These are phyloP conservation scores for Phortica okadai DNA, from an alignment of 2,888 invertebrate species.

Conservation along the genomic window DNA sequence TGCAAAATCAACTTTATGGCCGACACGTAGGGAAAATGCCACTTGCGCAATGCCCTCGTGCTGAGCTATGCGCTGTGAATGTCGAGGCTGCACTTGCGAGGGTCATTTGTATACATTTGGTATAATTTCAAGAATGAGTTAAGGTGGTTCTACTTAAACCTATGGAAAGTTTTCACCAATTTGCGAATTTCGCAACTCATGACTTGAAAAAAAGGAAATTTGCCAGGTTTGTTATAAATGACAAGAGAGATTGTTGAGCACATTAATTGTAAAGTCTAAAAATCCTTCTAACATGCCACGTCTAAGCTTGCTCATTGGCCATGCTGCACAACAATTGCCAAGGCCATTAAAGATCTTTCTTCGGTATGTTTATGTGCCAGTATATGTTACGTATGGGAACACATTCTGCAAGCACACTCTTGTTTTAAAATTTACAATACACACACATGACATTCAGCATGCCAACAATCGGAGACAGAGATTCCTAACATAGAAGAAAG, in stretches of 20 bases:
- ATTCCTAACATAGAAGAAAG: constrained; percentile 50
- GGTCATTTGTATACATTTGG: not conserved
- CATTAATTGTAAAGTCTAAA: not conserved
- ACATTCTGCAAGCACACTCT: constrained; percentile 47
- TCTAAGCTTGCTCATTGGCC: not conserved
- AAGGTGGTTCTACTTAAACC: no score
- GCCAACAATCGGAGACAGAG: constrained; percentile 62
- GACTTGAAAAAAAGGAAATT: not conserved
- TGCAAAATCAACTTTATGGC: constrained; percentile 65
- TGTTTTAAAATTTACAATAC: constrained; percentile 70
- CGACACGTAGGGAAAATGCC: constrained; percentile 55
- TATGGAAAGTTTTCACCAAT: not conserved
- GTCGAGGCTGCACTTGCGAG: not conserved
- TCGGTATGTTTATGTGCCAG: constrained; percentile 45
- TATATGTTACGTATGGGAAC: not conserved
- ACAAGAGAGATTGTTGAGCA: not conserved
- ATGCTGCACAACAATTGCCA: constrained; percentile 58
- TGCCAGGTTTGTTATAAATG: not conserved
- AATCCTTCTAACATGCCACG: not conserved
- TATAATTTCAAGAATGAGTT: no score
- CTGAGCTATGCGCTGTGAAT: not conserved
- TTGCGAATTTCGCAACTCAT: no score
- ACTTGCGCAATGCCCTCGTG: constrained; percentile 19
- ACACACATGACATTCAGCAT: constrained; percentile 27
- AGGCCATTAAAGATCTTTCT: constrained; percentile 62